A percentile compares a stretch with the other conserved stretches of the same genome.
These are phyloP conservation scores for Antitype chi DNA, from an alignment of 2,888 invertebrate genomes.

Conservation along the genomic window DNA sequence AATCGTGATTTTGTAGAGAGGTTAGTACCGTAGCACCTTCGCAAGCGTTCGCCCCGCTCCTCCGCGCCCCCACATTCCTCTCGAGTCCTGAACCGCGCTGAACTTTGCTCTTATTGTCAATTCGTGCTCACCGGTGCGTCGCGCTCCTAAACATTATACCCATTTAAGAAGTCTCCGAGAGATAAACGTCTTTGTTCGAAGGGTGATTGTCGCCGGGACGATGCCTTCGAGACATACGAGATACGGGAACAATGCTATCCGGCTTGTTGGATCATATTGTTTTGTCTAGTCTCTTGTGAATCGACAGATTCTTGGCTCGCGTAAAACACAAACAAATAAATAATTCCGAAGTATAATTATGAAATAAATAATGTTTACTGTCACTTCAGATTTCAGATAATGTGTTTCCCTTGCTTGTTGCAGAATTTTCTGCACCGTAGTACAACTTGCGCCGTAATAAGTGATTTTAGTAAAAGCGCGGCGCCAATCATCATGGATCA, in stretches of 20 bases:
- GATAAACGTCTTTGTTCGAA: constrained; percentile 79
- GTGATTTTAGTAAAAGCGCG: constrained; percentile 66
- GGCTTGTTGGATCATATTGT: constrained; percentile 65
- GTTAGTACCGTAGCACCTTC: constrained; percentile 82
- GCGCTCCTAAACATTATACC: constrained; percentile 81
- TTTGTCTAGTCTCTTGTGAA: constrained; percentile 50
- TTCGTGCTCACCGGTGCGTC: constrained; percentile 88
- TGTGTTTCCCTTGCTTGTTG: constrained; percentile 43
- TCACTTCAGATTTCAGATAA: constrained; percentile 59
- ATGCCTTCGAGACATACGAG: constrained; percentile 72
- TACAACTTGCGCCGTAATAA: constrained; percentile 48
- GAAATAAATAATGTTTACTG: constrained; percentile 64
- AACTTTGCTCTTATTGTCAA: constrained; percentile 91
- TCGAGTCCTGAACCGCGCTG: constrained; percentile 88
- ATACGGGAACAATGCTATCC: constrained; percentile 67
- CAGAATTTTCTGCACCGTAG: constrained; percentile 34
- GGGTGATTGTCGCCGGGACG: constrained; percentile 74
- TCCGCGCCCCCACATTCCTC: constrained; percentile 87
- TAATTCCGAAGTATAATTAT: constrained; percentile 60
- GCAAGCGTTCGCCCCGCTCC: constrained; percentile 78
- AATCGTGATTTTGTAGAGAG: constrained; percentile 87
- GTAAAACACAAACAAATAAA: constrained; percentile 63
- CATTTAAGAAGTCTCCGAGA: constrained; percentile 78
- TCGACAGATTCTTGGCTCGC: constrained; percentile 56
- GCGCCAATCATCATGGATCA: constrained; percentile 64